Base-by-base conservation (phyloP, 2,888 invertebrate species). In the Oxycera nigricornis region DNA sequence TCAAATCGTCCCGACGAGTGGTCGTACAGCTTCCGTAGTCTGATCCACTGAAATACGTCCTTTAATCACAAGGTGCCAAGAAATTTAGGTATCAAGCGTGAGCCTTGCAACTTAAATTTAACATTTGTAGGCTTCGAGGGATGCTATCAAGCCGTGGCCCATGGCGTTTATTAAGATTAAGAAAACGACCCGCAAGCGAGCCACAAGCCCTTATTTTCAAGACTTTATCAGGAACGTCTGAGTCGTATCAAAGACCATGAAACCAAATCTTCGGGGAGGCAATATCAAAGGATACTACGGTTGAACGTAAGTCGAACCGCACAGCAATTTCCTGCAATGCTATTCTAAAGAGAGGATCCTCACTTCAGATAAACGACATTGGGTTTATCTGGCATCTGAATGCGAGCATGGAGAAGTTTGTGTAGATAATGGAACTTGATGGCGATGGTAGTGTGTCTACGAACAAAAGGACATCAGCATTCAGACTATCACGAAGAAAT, bases 111-210 rank as follows among this genome's bases (percentile, higher is more conserved):
- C 22, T 55, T 24, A 6, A 17, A 20, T 11, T 20, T 7, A 9
- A 55, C 17, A 24, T 55, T 22, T 11, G 20, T 59, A 30, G 59
- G n/a, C 59, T 30, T n/a, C 17, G 4, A 22, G 14, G 22, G 20
- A 62, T 22, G 0, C 62, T 62, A 30, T 65, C 65, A 24, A 24
- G n/a, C 41, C 65, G 41, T 39, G 22, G 41, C 39, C 24, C 14
- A 9, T 22, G 24, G 65, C 41, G n/a, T 41, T 65, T 41, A 65
- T 65, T 65, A 41, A 65, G 65, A 65, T 65, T 65, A 65, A 65
- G 65, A 65, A 65, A 41, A 65, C 39, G 65, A 65, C 65, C 65
- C 39, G 41, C 41, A 65, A 26, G 39, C 65, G 20, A 20, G n/a
- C 22, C 35, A 35, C 35, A 6, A 35, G 6, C 35, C 46, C 46